Percentiles rank a stretch among this genome's conserved stretches.
These are phyloP conservation scores for Ifrita kowaldi DNA, from an alignment of 2,113 vertebrate species.

Conservation along the genomic window DNA sequence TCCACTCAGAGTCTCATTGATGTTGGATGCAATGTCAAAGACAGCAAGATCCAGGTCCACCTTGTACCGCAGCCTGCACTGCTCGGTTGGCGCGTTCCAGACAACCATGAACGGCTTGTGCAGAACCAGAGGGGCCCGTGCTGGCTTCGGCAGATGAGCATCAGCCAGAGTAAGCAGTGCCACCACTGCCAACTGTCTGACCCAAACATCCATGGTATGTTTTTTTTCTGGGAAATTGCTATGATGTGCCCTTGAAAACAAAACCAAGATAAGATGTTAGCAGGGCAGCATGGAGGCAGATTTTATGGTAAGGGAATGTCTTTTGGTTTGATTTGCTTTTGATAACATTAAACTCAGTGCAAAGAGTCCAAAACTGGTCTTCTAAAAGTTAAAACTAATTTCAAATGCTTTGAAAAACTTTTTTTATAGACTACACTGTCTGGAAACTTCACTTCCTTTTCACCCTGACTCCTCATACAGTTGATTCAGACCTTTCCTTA, in stretches of 20 bases:
- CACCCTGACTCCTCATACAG: background rate
- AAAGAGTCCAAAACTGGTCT: background rate
- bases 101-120: slow-evolving; percentile 83
- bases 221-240: background rate
- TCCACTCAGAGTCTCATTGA: slow-evolving; percentile 85
- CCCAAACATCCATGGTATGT: slow-evolving; percentile 56
- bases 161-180: background rate
- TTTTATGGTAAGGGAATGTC: background rate
- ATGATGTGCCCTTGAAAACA: background rate
- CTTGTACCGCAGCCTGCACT: slow-evolving; percentile 82
- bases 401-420: background rate
- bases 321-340: background rate
- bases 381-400: background rate
- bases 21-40: slow-evolving; percentile 87
- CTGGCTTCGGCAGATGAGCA: slow-evolving; percentile 60
- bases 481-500: background rate
- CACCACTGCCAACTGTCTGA: background rate
- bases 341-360: accelerated
- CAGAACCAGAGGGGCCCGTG: slow-evolving; percentile 72
- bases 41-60: slow-evolving; percentile 84
- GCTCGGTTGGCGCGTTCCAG: slow-evolving; percentile 86
- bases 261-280: background rate
- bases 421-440: background rate
- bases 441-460: background rate
- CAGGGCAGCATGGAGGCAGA: background rate